Conservation (phyloP, 92 coral and sea anemone species). For the Micromussa lordhowensis region DNA sequence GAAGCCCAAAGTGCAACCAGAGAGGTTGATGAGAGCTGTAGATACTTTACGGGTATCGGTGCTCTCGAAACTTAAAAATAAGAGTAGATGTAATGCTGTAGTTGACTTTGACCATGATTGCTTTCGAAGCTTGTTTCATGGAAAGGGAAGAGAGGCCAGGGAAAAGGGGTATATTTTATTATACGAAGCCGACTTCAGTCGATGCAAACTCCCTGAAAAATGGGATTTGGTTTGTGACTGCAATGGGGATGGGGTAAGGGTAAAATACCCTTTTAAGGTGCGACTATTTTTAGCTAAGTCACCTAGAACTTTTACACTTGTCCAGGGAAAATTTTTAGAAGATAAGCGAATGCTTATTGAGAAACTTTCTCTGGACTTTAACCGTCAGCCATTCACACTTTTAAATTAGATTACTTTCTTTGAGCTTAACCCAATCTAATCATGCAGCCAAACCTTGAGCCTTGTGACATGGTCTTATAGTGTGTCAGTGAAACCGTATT, state of each 20-base stretch:
- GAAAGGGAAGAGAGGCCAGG: constrained; percentile 47
- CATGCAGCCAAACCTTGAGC: no score
- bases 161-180: constrained; percentile 33
- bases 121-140: constrained; percentile 30
- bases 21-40: constrained; percentile 30
- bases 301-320: constrained; percentile 1
- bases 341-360: constrained; percentile 41
- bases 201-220: constrained; percentile 39
- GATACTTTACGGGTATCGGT: constrained; percentile 27
- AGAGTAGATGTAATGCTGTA: background rate
- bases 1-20: constrained; percentile 23
- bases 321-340: constrained; percentile 19
- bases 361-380: constrained; percentile 36
- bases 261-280: constrained; percentile 52
- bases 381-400: no score
- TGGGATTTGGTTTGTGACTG: constrained; percentile 50
- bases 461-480: no score
- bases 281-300: constrained; percentile 42
- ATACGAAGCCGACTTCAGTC: constrained; percentile 22
- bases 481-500: no score
- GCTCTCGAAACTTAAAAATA: constrained; percentile 13
- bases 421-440: no score
- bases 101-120: constrained; percentile 44
- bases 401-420: no score
- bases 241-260: constrained; percentile 49